Evolutionary conservation across 2,888 invertebrate species (phyloP).

Genomic region (Ophion obscuratus): DNA sequence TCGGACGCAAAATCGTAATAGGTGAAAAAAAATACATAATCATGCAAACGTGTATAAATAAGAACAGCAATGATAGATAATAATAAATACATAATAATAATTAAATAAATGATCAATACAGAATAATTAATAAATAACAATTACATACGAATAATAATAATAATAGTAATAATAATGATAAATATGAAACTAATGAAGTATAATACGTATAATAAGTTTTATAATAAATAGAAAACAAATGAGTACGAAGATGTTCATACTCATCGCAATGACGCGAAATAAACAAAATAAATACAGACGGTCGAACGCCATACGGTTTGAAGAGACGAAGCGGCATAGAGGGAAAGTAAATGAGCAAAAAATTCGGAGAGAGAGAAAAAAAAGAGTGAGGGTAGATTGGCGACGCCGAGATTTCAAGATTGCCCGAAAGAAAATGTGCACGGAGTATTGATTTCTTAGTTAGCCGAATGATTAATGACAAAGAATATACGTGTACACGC

Average conservation of each 20-base stretch:
- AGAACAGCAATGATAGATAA: too few relatives aligned
- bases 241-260: background rate
- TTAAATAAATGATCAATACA: too few relatives aligned
- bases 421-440: conserved; percentile 17
- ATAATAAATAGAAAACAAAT: too few relatives aligned
- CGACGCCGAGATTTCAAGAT: conserved; percentile 26
- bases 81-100: too few relatives aligned
- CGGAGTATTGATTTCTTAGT: conserved; percentile 63
- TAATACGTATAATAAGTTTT: background rate
- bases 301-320: background rate
- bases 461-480: conserved; percentile 63
- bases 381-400: background rate
- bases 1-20: too few relatives aligned
- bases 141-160: too few relatives aligned
- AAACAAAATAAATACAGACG: background rate
- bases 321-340: background rate
- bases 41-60: too few relatives aligned
- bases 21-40: too few relatives aligned
- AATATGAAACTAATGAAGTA: background rate
- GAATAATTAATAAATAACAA: too few relatives aligned
- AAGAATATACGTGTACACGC: conserved; percentile 13
- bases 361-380: background rate
- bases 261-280: background rate
- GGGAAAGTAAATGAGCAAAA: background rate
- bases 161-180: too few relatives aligned